Conservation (phyloP, 2,888 invertebrate species). For the Agrochola circellaris region DNA sequence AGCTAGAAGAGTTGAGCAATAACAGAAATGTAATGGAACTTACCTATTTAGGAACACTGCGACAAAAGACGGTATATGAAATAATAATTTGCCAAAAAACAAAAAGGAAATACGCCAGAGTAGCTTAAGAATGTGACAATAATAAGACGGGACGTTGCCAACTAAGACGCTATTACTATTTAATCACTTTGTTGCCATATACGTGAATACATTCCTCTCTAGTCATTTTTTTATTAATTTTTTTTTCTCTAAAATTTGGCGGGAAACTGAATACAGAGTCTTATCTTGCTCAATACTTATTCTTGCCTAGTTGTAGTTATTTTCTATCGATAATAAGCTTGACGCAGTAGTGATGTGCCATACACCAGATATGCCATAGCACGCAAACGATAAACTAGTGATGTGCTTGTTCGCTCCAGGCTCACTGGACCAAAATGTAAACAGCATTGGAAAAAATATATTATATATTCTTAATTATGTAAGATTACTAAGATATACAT, state of each 20-base stretch:
- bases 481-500: conserved; percentile 79
- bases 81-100: conserved; percentile 66
- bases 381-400: conserved; percentile 75
- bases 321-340: conserved; percentile 77
- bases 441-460: conserved; percentile 75
- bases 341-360: conserved; percentile 86
- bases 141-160: conserved; percentile 85
- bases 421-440: conserved; percentile 86
- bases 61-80: conserved; percentile 51
- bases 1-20: conserved; percentile 32
- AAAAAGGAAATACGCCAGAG: conserved; percentile 72
- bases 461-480: conserved; percentile 80
- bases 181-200: conserved; percentile 78
- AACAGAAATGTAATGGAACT: conserved; percentile 37
- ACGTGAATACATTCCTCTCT: conserved; percentile 87
- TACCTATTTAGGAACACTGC: conserved; percentile 50
- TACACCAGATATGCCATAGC: conserved; percentile 81
- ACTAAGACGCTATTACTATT: conserved; percentile 78
- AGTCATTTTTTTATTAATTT: conserved; percentile 81
- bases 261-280: conserved; percentile 76
- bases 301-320: conserved; percentile 85
- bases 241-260: conserved; percentile 72
- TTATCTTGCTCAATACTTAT: conserved; percentile 87
- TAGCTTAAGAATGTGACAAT: conserved; percentile 89
- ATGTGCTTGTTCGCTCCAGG: conserved; percentile 83